phyloP scores from a whole-genome alignment of 1,140 invertebrate species.

The Neodiprion virginianus region DNA sequence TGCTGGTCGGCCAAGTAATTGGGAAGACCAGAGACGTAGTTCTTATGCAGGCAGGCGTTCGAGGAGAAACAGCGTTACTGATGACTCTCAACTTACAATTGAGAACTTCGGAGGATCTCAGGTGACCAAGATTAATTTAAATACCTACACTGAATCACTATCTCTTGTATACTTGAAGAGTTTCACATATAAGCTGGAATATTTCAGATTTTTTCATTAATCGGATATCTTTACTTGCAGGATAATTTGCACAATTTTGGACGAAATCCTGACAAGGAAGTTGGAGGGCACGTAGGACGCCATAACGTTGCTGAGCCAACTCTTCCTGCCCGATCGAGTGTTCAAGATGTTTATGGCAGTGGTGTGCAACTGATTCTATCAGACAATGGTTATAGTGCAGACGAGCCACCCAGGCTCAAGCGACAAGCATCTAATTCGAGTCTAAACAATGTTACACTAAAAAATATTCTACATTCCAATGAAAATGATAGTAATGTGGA shows the following conservation, averaged over 20 bases:
- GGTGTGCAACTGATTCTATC: slow-evolving; percentile 68
- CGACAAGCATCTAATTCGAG: slow-evolving; percentile 63
- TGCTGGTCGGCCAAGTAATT: slow-evolving; percentile 84
- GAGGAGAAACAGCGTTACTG: slow-evolving; percentile 82
- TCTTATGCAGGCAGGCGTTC: slow-evolving; percentile 84
- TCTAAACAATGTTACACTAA: slow-evolving; percentile 58
- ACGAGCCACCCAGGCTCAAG: slow-evolving; percentile 57
- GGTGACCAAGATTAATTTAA: slow-evolving; percentile 49
- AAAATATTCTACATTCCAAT: slow-evolving; percentile 65
- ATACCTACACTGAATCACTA: slow-evolving; percentile 1
- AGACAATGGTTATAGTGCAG: slow-evolving; percentile 68
- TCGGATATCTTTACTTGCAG: slow-evolving; percentile 47
- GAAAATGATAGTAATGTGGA: slow-evolving; percentile 63
- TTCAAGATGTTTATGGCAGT: slow-evolving; percentile 76
- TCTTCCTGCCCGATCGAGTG: slow-evolving; percentile 71
- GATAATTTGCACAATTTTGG: slow-evolving; percentile 71
- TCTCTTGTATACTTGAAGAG: background rate
- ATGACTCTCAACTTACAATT: slow-evolving; percentile 88
- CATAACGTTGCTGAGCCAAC: slow-evolving; percentile 63
- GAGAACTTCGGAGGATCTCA: slow-evolving; percentile 92
- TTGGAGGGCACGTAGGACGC: slow-evolving; percentile 66
- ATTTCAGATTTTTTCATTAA: slow-evolving; percentile 1
- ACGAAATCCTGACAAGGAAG: slow-evolving; percentile 80
- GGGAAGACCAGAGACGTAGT: slow-evolving; percentile 74
- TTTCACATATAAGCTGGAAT: background rate